Base-by-base conservation (phyloP, 1,140 invertebrate genomes). In the Drosophila baimaii region DNA sequence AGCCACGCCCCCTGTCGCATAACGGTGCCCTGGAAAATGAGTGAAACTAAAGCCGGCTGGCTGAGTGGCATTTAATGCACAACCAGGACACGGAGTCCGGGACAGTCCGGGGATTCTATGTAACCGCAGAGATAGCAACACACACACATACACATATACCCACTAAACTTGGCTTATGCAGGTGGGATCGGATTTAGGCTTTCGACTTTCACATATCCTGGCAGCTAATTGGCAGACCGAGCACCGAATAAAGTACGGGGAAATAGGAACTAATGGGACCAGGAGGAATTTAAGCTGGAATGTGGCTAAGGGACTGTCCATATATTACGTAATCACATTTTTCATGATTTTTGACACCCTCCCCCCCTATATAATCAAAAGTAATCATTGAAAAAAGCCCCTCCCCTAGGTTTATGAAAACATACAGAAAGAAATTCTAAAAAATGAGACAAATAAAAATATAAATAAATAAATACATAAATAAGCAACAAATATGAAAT, bases 11-110 rank as follows among this genome's bases (percentile, higher is more conserved):
- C 56, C 46, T 55, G 44, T 43, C 56, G 29, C 41, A 64, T 49
- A 49, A 33, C 65, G 59, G 56, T 46, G 52, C 25, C 58, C 72
- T 43, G 57, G 70, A 73, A 65, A 83, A 68, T 84, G 80, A 82
- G 75, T 82, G 83, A 88, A 72, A 77, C 65, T 82, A 78, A 79
- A 86, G 69, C 78, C 72, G 81, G 54, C 61, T 81, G 82, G 69
- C 79, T 65, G 82, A 86, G 66, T 86, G 82, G 79, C 82, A 86
- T 88, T 86, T 79, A 86, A 86, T 88, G 75, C 83, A 82, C 57
- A 79, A 43, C 57, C 46, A 58, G 74, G 29, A 58, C 52, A 49
- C 5, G 25, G 9, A 70, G 58, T 52, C 13, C 13, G 43, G 33
- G 27, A 51, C 33, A 39, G 19, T 10, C 17, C n/a, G 52, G 49